Evolutionary conservation across 2,113 vertebrate species (phyloP).

Genomic region (Orycteropus afer): DNA sequence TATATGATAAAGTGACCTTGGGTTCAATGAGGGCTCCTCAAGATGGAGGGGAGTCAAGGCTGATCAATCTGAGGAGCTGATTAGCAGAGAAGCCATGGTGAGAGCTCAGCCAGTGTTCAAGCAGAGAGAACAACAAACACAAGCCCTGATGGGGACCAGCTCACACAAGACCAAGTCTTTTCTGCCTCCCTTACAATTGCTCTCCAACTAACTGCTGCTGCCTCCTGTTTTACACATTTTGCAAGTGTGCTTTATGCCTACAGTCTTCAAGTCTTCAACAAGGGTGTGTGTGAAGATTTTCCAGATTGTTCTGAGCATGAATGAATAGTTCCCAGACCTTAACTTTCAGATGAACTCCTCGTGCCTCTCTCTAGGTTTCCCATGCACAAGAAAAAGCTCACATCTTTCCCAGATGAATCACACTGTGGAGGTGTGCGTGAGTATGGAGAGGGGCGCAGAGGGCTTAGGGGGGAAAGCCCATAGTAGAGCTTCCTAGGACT

Average conservation of each 20-base stretch:
- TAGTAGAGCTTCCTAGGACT: not conserved
- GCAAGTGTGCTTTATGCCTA: not conserved
- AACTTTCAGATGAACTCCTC: not conserved
- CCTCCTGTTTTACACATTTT: not conserved
- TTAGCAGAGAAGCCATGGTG: not conserved
- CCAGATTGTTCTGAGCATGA: not conserved
- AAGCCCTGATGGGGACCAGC: not conserved
- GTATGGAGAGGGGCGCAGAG: not conserved
- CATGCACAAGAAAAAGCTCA: not conserved
- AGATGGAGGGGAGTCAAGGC: not conserved
- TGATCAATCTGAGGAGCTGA: not conserved
- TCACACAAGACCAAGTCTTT: not conserved
- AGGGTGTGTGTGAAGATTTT: conserved; percentile 2
- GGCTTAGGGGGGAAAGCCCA: fast-evolving
- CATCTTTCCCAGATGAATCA: not conserved
- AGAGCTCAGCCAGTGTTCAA: not conserved
- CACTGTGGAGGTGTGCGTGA: not conserved
- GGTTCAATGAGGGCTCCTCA: not conserved
- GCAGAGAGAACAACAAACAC: not conserved
- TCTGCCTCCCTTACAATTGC: not conserved
- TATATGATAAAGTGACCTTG: not conserved
- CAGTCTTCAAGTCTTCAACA: not conserved
- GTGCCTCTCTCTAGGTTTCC: not conserved
- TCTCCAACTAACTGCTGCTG: not conserved
- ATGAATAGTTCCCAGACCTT: not conserved